Conservation (phyloP, 2,113 vertebrate genomes). For the Ranitomeya imitator region DNA sequence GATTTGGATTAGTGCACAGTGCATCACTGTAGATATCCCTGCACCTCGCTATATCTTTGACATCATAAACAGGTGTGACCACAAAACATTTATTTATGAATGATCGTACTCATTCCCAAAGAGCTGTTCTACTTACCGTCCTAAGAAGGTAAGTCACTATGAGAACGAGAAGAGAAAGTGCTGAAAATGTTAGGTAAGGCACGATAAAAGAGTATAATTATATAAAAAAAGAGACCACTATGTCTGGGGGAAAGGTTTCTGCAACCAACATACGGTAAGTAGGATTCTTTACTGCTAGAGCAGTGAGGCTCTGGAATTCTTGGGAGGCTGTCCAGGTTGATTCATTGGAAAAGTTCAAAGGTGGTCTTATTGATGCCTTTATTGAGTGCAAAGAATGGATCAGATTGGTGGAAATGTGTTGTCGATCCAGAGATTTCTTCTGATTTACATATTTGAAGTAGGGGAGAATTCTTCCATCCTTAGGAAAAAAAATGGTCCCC, state of each 20-base stretch:
- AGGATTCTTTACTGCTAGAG: not conserved
- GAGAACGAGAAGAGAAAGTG: not conserved
- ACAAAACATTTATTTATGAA: not conserved
- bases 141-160: not conserved
- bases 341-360: no score
- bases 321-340: not conserved
- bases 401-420: no score
- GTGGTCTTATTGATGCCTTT: no score
- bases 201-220: not conserved
- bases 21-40: slow-evolving; percentile 56
- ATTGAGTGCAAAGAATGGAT: no score
- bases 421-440: no score
- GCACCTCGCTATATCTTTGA: slow-evolving; percentile 45
- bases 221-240: not conserved
- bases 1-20: slow-evolving; percentile 65
- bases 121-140: not conserved
- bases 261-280: not conserved
- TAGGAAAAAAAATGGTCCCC: no score
- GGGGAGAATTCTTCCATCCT: no score
- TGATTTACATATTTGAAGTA: no score
- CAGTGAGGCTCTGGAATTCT: not conserved
- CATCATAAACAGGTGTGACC: not conserved
- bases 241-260: not conserved
- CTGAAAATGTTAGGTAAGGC: not conserved
- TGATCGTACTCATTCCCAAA: not conserved